Base-by-base conservation (phyloP, 2,797 vertebrate genomes). In the Lutra lutra region DNA sequence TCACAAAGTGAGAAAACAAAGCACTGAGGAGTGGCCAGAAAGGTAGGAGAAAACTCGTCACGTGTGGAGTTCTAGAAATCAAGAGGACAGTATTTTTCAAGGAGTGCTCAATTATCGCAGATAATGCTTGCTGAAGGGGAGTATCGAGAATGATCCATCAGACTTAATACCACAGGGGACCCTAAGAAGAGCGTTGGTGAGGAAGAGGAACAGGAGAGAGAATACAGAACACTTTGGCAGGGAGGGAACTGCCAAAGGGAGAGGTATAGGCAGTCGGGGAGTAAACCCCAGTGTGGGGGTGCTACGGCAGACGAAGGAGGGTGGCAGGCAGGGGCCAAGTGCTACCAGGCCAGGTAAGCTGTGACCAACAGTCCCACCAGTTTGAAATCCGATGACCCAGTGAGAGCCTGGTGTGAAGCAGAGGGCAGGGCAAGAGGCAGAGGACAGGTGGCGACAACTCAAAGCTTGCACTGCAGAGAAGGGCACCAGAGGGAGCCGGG, bases 21-120 rank as follows among this genome's bases (percentile, higher is more conserved):
- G 64, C 62, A 96, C 17, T 32, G 46, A 97, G 66, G 96, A 95
- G 84, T 87, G 91, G 94, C 90, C 95, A 54, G 43, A 85, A 85
- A 77, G 20, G 17, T 0, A 64, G 80, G 12, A 64, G 35, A 75
- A 77, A 77, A 77, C 0, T 80, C 51, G n/a, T 51, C 56, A 40
- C 8, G 3, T 32, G 21, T 0, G 0, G 56, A 8, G 20, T 64
- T 15, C 46, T 3, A 38, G 56, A 64, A 84, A 20, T 62, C 46
- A 38, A 29, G 43, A 48, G n/a, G 51, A 15, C 6, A 89, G 43
- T 38, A 15, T 75, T 64, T 84, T 51, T 85, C 70, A 18, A 70
- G 32, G 10, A 68, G 62, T 40, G 21, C 32, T 60, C 14, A 32
- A 1, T 77, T 60, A 43, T n/a, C 3, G 3, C 60, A 60, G 68